Percentiles rank a stretch among this genome's conserved stretches.
Conservation (phyloP, 2,888 invertebrate genomes). For the Pollenia angustigena region DNA sequence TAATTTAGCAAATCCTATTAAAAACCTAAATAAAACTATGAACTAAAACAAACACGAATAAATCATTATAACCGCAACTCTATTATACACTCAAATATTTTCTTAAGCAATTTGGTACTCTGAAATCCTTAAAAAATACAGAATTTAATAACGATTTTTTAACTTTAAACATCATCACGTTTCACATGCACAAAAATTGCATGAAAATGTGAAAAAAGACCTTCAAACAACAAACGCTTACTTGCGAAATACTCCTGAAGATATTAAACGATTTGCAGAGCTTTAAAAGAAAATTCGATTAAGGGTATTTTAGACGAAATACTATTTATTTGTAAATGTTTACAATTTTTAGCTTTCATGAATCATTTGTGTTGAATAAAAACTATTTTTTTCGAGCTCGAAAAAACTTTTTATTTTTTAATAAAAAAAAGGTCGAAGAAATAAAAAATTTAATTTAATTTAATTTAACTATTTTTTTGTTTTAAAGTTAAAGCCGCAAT, state of each 20-base stretch:
- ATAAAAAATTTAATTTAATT: too few relatives aligned
- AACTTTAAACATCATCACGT: constrained; percentile 20
- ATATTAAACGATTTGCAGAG: background rate
- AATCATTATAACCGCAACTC: background rate
- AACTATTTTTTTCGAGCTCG: too few relatives aligned
- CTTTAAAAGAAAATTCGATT: background rate
- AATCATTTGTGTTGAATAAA: too few relatives aligned
- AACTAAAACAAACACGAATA: background rate
- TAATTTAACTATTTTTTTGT: too few relatives aligned
- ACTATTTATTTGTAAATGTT: too few relatives aligned
- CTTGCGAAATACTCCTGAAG: background rate
- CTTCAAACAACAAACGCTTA: constrained; percentile 30
- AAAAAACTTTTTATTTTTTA: too few relatives aligned
- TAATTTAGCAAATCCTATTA: too few relatives aligned
- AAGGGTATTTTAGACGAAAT: background rate
- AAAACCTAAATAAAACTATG: too few relatives aligned
- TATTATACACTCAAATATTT: background rate
- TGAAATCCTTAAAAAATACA: constrained; percentile 13
- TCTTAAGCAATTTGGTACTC: background rate
- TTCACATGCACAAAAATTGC: constrained; percentile 42
- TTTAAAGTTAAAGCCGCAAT: too few relatives aligned
- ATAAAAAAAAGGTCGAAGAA: too few relatives aligned
- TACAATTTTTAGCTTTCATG: too few relatives aligned
- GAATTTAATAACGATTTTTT: constrained; percentile 46
- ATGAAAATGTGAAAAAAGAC: constrained; percentile 4